Conservation (phyloP, 2,888 invertebrate genomes). For the Pseudeuparius sepicola region DNA sequence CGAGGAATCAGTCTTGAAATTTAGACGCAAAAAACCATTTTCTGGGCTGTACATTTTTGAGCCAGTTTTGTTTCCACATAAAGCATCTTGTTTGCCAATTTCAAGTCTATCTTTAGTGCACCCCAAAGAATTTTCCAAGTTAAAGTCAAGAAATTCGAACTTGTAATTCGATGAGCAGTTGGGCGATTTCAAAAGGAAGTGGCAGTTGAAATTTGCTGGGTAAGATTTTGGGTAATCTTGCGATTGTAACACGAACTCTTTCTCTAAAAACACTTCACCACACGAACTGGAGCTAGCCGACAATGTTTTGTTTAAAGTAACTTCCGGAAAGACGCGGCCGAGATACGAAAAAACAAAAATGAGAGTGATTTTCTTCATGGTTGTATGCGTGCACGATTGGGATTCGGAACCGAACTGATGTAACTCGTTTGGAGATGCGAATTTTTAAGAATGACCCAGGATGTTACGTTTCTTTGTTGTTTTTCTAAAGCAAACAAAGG, state of each 20-base stretch:
- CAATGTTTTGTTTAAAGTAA: not conserved
- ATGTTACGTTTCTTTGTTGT: no score
- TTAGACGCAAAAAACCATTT: conserved; percentile 40
- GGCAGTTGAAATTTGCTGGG: conserved; percentile 39
- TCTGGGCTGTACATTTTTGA: conserved; percentile 40
- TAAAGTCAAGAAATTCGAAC: conserved; percentile 47
- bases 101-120: conserved; percentile 45
- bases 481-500: no score
- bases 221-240: conserved; percentile 45
- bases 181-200: conserved; percentile 42
- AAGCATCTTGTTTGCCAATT: conserved; percentile 39
- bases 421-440: no score
- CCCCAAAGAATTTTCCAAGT: conserved; percentile 40
- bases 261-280: conserved; percentile 40
- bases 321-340: no score
- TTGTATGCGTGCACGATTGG: no score
- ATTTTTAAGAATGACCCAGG: no score
- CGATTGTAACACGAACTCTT: conserved; percentile 42
- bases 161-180: conserved; percentile 43
- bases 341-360: no score
- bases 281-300: no score
- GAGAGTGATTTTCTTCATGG: no score
- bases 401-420: no score
- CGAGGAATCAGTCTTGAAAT: conserved; percentile 39
- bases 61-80: conserved; percentile 44